Base-by-base conservation (phyloP, 2,888 invertebrate genomes). In the Diarsia rubi region DNA sequence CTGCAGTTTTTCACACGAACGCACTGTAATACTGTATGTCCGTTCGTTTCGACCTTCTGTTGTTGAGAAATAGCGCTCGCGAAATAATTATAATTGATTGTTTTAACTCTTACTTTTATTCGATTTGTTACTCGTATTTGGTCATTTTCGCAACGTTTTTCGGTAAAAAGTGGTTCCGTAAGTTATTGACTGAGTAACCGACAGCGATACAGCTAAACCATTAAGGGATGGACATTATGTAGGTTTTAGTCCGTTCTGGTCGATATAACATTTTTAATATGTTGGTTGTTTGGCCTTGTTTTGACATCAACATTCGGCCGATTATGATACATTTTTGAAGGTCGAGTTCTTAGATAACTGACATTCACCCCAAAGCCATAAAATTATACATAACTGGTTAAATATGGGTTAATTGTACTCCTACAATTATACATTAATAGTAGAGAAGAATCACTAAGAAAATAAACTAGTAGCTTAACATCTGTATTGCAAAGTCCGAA, bases 1-100 rank as follows among this genome's bases (percentile, higher is more conserved):
- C 79, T 72, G 81, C 86, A 86, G 87, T 93, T 93, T 94, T 94
- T 94, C 94, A 93, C 94, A 93, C 92, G 90, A 89, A 87, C 85
- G 77, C 83, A 3, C 47, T 89, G 85, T 91, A 92, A 93, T 93
- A 91, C 44, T 89, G 89, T 87, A 84, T 91, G 91, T 92, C 91
- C 92, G 91, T 84, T 81, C 69, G 73, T 78, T 69, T 82, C 83
- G 85, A 80, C 87, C 88, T 88, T 87, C 85, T 68, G 67, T 21
- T 42, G 47, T 85, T 83, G 73, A 66, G 82, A 85, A 88, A 87
- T 71, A 77, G 52, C 44, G 60, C 37, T 73, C 73, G 65, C 37
- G 21, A 81, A 84, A 86, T 83, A 84, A 85, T 74, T 64, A 83
- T 82, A 75, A 83, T 81, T 78, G 81, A 86, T 85, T 81, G 76